These are phyloP conservation scores for Romanogobio albipinnatus DNA, from an alignment of 2,113 vertebrate genomes.

Conservation along the genomic window DNA sequence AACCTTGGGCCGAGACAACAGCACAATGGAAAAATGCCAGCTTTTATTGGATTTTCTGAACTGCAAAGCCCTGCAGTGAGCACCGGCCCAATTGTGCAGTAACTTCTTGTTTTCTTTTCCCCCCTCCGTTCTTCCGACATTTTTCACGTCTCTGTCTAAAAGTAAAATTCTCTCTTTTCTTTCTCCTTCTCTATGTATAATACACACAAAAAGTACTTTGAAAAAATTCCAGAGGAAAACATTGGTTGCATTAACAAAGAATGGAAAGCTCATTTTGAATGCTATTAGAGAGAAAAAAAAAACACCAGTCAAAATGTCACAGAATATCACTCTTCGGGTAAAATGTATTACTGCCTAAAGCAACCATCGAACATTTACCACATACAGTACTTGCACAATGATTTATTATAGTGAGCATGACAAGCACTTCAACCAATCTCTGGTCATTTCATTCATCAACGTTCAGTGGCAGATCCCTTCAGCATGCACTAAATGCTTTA, in stretches of 20 bases:
- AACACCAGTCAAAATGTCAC: neutral
- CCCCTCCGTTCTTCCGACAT: neutral
- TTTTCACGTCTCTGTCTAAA: neutral
- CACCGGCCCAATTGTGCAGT: constrained; percentile 28
- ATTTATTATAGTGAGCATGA: constrained; percentile 30
- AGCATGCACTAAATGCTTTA: neutral
- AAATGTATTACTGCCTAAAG: constrained; percentile 18
- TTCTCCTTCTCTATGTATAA: neutral
- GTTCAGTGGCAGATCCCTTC: neutral
- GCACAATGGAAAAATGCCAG: constrained; percentile 35
- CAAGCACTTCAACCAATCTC: constrained; percentile 36
- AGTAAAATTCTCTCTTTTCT: neutral
- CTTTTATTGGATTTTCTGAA: constrained; percentile 40
- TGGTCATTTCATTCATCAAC: constrained; percentile 19
- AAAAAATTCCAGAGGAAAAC: neutral
- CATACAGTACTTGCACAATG: neutral
- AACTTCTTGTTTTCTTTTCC: constrained; percentile 28
- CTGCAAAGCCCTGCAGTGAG: constrained; percentile 33
- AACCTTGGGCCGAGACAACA: constrained; percentile 38
- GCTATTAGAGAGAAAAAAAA: neutral
- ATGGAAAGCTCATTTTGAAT: constrained; percentile 1
- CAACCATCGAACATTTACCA: constrained; percentile 25
- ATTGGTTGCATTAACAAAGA: neutral
- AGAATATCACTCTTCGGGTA: constrained; percentile 2
- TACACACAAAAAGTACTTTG: too few species aligned